Conservation (phyloP, 2,888 invertebrate genomes). For the Meiosimyza decipiens region DNA sequence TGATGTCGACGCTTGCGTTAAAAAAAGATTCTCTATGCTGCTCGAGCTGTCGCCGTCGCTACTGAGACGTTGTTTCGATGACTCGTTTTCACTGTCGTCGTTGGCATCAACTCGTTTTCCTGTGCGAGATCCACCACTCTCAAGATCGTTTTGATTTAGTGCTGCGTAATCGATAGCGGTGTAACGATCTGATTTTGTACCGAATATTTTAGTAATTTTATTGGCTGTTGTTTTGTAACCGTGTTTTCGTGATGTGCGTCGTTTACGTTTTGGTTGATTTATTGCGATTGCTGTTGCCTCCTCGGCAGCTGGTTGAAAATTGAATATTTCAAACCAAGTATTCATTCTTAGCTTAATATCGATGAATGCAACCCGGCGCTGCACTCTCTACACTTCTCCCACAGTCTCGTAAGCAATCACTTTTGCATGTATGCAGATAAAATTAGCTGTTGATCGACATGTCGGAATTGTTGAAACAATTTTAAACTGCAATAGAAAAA, state of each 20-base stretch:
- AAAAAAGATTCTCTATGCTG: constrained; percentile 58
- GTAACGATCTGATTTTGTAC: constrained; percentile 33
- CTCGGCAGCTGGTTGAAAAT: constrained; percentile 32
- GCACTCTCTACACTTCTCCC: not conserved
- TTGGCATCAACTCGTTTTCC: constrained; percentile 14
- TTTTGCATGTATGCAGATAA: not conserved
- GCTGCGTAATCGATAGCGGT: constrained; percentile 45
- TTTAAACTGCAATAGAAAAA: not conserved
- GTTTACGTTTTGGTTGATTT: constrained; percentile 13
- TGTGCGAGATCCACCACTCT: constrained; percentile 42
- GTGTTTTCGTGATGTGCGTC: not conserved
- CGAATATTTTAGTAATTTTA: constrained; percentile 19
- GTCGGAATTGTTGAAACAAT: not conserved
- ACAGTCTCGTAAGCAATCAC: not conserved
- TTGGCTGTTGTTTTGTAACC: constrained; percentile 35
- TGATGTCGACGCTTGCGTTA: constrained; percentile 11
- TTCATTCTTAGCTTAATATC: constrained; percentile 37
- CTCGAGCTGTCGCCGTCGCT: constrained; percentile 46
- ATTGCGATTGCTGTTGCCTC: constrained; percentile 25
- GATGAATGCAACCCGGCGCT: no score
- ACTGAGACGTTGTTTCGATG: constrained; percentile 42
- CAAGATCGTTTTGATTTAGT: constrained; percentile 54
- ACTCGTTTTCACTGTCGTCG: constrained; percentile 18
- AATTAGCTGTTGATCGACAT: not conserved
- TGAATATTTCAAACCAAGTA: constrained; percentile 41